phyloP scores from a whole-genome alignment of 2,888 invertebrate genomes.

The Drymonia ruficornis region DNA sequence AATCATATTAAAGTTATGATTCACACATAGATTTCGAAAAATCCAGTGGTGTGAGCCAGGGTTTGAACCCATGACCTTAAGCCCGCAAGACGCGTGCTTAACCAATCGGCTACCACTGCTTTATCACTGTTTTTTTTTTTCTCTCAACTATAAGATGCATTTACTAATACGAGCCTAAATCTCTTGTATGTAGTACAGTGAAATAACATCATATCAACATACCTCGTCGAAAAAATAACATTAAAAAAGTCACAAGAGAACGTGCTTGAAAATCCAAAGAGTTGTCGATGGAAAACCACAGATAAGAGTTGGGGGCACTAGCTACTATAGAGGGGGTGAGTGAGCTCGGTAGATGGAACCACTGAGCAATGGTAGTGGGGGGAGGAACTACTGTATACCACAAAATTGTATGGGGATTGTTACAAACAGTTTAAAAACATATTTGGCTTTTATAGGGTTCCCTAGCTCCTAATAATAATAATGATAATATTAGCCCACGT shows the following conservation, averaged over 20 bases:
- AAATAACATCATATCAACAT: constrained; percentile 5
- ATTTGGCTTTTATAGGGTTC: neutral
- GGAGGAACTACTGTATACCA: constrained; percentile 37
- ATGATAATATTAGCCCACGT: too few relatives aligned
- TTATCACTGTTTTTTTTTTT: too few relatives aligned
- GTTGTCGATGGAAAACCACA: constrained; percentile 32
- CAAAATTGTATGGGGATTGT: constrained; percentile 34
- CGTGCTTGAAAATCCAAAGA: constrained; percentile 28
- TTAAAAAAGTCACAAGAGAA: constrained; percentile 11
- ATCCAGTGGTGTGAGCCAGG: too few relatives aligned
- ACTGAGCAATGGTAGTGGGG: constrained; percentile 35
- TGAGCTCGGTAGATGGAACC: constrained; percentile 44
- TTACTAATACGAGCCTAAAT: too few relatives aligned
- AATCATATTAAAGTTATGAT: too few relatives aligned
- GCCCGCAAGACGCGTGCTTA: too few relatives aligned
- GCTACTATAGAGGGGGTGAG: constrained; percentile 27
- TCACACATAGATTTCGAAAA: too few relatives aligned
- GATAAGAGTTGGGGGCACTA: constrained; percentile 26
- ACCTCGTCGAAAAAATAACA: neutral
- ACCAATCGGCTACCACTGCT: too few relatives aligned
- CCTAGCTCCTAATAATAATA: too few relatives aligned
- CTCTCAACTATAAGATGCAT: too few relatives aligned
- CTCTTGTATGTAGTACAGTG: too few relatives aligned
- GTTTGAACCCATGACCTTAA: too few relatives aligned
- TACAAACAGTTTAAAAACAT: constrained; percentile 37